phyloP scores from a whole-genome alignment of 2,888 invertebrate genomes.

The Diarsia rubi region DNA sequence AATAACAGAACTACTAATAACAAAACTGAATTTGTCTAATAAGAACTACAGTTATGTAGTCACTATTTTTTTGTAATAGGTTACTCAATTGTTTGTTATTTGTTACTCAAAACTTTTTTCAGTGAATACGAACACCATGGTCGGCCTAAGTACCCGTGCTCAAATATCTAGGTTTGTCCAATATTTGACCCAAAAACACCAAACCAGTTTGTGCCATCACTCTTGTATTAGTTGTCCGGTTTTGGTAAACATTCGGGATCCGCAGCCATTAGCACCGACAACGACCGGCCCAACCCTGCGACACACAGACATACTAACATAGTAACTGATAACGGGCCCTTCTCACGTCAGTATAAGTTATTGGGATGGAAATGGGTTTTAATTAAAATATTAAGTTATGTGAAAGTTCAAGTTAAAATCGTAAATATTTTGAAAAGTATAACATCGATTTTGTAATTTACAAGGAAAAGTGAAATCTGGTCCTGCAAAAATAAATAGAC shows the following conservation, averaged over 20 bases:
- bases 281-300: conserved; percentile 69
- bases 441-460: no score
- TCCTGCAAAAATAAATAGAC: no score
- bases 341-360: conserved; percentile 21
- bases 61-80: no score
- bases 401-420: neutral
- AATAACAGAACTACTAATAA: no score
- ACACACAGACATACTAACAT: conserved; percentile 70
- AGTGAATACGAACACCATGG: neutral
- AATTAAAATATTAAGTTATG: conserved; percentile 25
- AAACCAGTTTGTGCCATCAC: conserved; percentile 57
- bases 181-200: conserved; percentile 40
- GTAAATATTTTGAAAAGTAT: no score
- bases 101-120: no score
- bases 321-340: conserved; percentile 65
- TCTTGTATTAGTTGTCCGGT: conserved; percentile 30
- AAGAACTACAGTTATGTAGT: no score
- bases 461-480: no score
- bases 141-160: neutral
- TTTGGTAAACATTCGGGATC: conserved; percentile 60
- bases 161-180: conserved; percentile 7
- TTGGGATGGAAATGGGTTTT: conserved; percentile 17
- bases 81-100: no score
- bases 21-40: no score
- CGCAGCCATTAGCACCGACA: conserved; percentile 65